Percentiles rank a stretch among this genome's conserved stretches.
phyloP scores from a whole-genome alignment of 30 jellyfish, hydroid and myxozoan genomes.

The Rhopilema esculentum region DNA sequence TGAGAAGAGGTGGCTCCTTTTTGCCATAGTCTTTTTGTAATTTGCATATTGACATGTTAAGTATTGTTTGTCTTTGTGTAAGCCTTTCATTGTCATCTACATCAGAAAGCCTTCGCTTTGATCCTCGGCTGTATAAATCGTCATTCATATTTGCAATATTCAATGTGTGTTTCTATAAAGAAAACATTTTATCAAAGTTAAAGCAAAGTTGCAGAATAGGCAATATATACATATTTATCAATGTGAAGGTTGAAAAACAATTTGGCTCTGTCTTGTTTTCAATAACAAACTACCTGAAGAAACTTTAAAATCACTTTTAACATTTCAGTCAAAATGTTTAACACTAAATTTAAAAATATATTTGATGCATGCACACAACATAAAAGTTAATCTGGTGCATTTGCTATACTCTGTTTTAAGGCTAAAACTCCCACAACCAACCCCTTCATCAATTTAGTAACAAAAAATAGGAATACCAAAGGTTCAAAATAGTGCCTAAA shows the following conservation, averaged over 20 bases:
- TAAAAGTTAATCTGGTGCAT: too few species aligned
- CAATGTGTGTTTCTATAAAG: not conserved
- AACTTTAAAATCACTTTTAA: too few species aligned
- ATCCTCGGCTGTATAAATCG: conserved; percentile 80
- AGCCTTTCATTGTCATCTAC: conserved; percentile 93
- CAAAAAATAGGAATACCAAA: too few species aligned
- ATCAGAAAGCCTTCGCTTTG: conserved; percentile 91
- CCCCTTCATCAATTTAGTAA: too few species aligned
- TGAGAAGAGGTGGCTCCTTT: conserved; percentile 84
- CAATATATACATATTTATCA: not conserved
- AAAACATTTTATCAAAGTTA: not conserved
- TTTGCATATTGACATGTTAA: conserved; percentile 94
- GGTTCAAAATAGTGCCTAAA: too few species aligned
- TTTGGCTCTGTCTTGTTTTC: not conserved
- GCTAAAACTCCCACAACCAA: too few species aligned
- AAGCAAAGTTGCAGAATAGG: not conserved
- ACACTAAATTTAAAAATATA: too few species aligned
- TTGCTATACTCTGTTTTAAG: too few species aligned
- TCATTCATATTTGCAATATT: conserved; percentile 62
- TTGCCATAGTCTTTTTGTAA: conserved; percentile 90
- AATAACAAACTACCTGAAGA: not conserved
- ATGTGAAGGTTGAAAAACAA: too few species aligned
- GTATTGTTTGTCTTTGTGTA: conserved; percentile 88
- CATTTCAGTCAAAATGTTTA: too few species aligned
- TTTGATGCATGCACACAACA: too few species aligned